Evolutionary conservation across 2,113 vertebrate genomes (phyloP).

Genomic region (Siniperca chuatsi): DNA sequence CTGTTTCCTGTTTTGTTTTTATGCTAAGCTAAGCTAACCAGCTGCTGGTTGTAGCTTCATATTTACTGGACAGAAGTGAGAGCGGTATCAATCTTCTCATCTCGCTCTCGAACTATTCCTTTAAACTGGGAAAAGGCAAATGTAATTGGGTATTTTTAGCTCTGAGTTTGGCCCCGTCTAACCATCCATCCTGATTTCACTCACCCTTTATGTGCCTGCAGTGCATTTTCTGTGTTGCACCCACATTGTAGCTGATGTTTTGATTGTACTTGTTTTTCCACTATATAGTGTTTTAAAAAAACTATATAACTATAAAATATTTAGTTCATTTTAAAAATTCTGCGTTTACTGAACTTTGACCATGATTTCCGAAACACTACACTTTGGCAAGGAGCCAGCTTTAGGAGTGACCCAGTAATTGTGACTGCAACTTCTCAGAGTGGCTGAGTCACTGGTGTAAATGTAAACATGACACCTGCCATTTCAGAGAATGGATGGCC

Average conservation of each 20-base stretch:
- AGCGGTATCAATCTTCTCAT: too few species aligned
- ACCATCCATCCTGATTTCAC: neutral
- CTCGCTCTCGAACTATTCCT: too few species aligned
- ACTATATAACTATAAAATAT: neutral
- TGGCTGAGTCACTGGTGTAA: conserved; percentile 32
- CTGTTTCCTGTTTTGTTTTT: too few species aligned
- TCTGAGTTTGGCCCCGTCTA: too few species aligned
- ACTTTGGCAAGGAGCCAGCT: neutral
- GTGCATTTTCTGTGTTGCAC: neutral
- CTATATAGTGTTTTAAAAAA: neutral
- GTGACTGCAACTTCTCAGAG: conserved; percentile 19
- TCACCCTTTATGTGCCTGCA: neutral
- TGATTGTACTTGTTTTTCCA: neutral
- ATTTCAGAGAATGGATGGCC: conserved; percentile 2
- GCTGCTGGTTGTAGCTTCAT: too few species aligned
- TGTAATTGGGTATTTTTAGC: too few species aligned
- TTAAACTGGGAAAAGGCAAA: too few species aligned
- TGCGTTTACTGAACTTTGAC: neutral
- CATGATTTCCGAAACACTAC: neutral
- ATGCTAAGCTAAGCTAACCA: too few species aligned
- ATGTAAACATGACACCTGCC: conserved; percentile 48
- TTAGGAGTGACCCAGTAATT: conserved; percentile 24
- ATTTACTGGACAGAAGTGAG: too few species aligned
- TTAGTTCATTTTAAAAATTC: neutral
- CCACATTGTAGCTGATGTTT: neutral